phyloP scores from a whole-genome alignment of 2,888 invertebrate genomes.

The Sphaerophoria rueppellii region DNA sequence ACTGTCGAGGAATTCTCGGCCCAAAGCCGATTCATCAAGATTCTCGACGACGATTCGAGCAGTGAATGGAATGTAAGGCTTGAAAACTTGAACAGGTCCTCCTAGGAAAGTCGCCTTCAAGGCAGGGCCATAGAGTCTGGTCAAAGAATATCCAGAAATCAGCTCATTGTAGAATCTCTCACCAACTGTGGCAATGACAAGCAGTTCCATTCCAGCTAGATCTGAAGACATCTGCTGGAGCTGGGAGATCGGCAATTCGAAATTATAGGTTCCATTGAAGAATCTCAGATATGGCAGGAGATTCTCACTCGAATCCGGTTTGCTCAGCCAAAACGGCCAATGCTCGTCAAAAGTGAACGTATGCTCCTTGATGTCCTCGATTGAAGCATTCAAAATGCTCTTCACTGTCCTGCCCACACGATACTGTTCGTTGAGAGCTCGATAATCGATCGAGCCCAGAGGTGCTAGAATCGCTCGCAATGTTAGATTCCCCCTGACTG shows the following conservation, averaged over 20 bases:
- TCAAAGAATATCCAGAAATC: slow-evolving; percentile 91
- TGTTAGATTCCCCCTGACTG: slow-evolving; percentile 92
- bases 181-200: slow-evolving; percentile 91
- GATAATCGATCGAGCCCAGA: slow-evolving; percentile 84
- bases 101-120: slow-evolving; percentile 91
- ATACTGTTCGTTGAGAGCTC: slow-evolving; percentile 83
- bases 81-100: slow-evolving; percentile 94
- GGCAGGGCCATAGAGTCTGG: slow-evolving; percentile 92
- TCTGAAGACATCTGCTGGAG: slow-evolving; percentile 84
- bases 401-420: slow-evolving; percentile 77
- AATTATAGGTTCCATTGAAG: slow-evolving; percentile 92
- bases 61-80: slow-evolving; percentile 94
- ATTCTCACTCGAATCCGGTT: slow-evolving; percentile 84
- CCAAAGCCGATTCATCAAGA: slow-evolving; percentile 92
- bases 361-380: slow-evolving; percentile 83
- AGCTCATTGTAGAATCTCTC: slow-evolving; percentile 90
- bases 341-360: slow-evolving; percentile 89
- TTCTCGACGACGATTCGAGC: slow-evolving; percentile 92
- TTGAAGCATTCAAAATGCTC: slow-evolving; percentile 57
- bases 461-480: slow-evolving; percentile 89
- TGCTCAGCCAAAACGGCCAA: slow-evolving; percentile 89
- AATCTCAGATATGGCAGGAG: slow-evolving; percentile 87
- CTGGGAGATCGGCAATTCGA: slow-evolving; percentile 91
- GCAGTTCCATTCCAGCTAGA: slow-evolving; percentile 88
- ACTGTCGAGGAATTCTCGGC: slow-evolving; percentile 84